Base-by-base conservation (phyloP, 2,888 invertebrate genomes). In the Schizotus pectinicornis region DNA sequence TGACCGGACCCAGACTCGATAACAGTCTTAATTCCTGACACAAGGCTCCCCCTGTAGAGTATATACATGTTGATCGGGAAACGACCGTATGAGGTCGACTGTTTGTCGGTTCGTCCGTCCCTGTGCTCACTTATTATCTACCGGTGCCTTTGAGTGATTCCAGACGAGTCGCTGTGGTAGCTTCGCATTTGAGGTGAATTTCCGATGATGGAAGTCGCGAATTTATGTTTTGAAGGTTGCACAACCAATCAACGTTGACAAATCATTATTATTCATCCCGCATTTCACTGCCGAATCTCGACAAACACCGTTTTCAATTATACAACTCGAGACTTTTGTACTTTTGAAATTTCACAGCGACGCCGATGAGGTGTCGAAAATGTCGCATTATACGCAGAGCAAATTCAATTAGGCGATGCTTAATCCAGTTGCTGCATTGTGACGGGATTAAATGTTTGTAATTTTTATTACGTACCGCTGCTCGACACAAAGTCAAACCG, bases 61-160 rank as follows among this genome's bases (percentile, higher is more conserved):
- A 91, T 81, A 94, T 94, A 78, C 92, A 93, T 82, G 91, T 94
- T 83, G 94, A 94, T 83, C 89, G 93, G 80, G 94, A 94, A 84
- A 94, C 94, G 79, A 94, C 94, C 74, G 94, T 94, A 85, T 92
- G 88, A 90, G 84, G 73, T 70, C 72, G 68, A 69, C 71, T 72
- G 71, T 72, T 59, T 56, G 62, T 72, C 72, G 74, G 74, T 69
- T 67, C 72, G 70, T 77, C 77, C 77, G 77, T 77, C 77, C 78
- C 76, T 71, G 72, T 75, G 79, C 78, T 78, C 77, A 78, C 75
- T 74, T 73, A 59, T 74, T 59, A 77, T 77, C 77, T 77, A 74
- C 75, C 77, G 78, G 79, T 79, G 79, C 79, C 79, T 79, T 79
- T 77, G 74, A 77, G 74, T 73, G 75, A 73, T 68, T 65, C 62